These are phyloP conservation scores for Lingula anatina DNA, from an alignment of 2,888 invertebrate genomes.

Conservation along the genomic window DNA sequence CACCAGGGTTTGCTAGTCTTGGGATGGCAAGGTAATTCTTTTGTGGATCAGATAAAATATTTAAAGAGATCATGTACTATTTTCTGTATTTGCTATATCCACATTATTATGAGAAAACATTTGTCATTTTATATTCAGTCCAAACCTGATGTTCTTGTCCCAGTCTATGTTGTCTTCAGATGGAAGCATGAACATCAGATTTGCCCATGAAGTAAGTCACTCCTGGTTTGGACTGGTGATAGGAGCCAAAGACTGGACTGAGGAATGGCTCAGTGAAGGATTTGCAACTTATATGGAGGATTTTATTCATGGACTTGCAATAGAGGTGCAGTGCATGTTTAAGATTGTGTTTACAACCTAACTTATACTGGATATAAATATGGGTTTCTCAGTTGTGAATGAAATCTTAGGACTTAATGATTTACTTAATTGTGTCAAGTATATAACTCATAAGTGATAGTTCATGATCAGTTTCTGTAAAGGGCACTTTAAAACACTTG, in stretches of 20 bases:
- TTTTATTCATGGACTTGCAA: constrained; percentile 36
- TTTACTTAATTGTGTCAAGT: too few relatives aligned
- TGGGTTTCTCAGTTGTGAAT: too few relatives aligned
- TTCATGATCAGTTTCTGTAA: too few relatives aligned
- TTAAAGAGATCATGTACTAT: not conserved
- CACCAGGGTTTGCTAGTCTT: constrained; percentile 35
- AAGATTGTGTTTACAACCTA: not conserved
- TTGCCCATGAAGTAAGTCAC: constrained; percentile 53
- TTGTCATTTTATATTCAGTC: constrained; percentile 29
- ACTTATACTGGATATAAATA: too few relatives aligned
- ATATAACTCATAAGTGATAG: too few relatives aligned
- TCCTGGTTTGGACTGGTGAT: constrained; percentile 54
- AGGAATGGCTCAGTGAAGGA: constrained; percentile 56
- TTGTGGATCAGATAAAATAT: not conserved
- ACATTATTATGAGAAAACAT: too few relatives aligned
- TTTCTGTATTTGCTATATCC: too few relatives aligned
- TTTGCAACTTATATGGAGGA: constrained; percentile 54
- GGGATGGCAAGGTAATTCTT: constrained; percentile 35
- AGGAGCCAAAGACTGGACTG: constrained; percentile 54
- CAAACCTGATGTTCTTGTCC: constrained; percentile 50
- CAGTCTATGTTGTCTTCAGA: constrained; percentile 44
- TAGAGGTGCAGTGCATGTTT: constrained; percentile 16
- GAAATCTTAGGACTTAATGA: too few relatives aligned
- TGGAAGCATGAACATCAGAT: constrained; percentile 31
- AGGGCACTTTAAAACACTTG: too few relatives aligned